These are phyloP conservation scores for Aulostomus chinensis DNA, from an alignment of 2,797 vertebrate genomes.

Conservation along the genomic window DNA sequence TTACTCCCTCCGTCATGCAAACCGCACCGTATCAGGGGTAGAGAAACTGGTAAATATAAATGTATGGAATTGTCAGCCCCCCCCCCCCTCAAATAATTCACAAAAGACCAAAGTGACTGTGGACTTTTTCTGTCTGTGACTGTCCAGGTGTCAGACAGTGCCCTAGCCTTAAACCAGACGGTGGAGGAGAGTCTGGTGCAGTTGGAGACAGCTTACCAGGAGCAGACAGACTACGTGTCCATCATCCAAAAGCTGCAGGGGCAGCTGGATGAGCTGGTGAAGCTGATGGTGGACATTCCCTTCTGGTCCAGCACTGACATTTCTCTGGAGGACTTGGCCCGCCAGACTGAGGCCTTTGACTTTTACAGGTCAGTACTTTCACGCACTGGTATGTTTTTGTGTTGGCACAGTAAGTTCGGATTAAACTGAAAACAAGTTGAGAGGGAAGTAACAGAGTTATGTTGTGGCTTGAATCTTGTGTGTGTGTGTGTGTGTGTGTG, in stretches of 20 bases:
- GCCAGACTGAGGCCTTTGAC: conserved; percentile 88
- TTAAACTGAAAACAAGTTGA: too few species aligned
- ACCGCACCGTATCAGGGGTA: conserved; percentile 92
- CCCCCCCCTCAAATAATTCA: too few species aligned
- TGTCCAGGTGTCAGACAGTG: conserved; percentile 84
- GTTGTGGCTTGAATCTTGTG: too few species aligned
- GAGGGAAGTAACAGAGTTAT: too few species aligned
- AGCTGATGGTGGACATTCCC: conserved; percentile 85
- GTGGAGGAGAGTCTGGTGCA: conserved; percentile 85
- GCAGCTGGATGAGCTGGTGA: conserved; percentile 86
- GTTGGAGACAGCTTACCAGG: conserved; percentile 84
- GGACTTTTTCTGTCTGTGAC: too few species aligned
- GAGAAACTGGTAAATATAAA: conserved; percentile 94
- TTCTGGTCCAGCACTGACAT: conserved; percentile 89
- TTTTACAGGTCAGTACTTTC: conserved; percentile 94
- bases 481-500: too few species aligned
- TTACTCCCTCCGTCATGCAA: conserved; percentile 95
- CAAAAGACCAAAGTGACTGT: too few species aligned
- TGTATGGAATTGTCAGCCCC: too few species aligned
- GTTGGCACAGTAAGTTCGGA: too few species aligned
- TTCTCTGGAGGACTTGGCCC: conserved; percentile 89
- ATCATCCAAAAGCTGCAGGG: conserved; percentile 89
- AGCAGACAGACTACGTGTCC: conserved; percentile 86
- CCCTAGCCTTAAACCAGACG: conserved; percentile 88
- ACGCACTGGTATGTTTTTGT: background rate